Conservation (phyloP, 2,888 invertebrate species). For the Falcaria lacertinaria region DNA sequence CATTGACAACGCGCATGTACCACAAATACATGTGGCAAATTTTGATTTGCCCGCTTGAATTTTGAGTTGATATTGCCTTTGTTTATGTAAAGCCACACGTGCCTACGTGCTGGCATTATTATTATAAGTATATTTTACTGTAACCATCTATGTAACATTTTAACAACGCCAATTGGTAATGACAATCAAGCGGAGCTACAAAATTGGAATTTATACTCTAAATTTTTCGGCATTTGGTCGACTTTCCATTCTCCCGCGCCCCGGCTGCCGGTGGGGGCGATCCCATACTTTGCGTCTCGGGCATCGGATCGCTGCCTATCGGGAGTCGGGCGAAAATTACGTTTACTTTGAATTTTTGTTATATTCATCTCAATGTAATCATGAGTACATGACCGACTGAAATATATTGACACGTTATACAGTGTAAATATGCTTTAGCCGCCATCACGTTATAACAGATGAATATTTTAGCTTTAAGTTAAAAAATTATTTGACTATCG, state of each 20-base stretch:
- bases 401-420: too few relatives aligned
- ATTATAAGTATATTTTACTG: conserved; percentile 16
- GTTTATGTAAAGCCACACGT: conserved; percentile 48
- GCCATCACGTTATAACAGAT: conserved; percentile 10
- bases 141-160: conserved; percentile 27
- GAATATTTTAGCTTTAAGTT: conserved; percentile 3
- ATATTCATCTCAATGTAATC: neutral
- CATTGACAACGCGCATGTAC: conserved; percentile 92
- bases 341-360: conserved; percentile 1
- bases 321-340: conserved; percentile 18
- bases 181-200: conserved; percentile 70
- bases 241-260: conserved; percentile 42
- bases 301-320: conserved; percentile 25
- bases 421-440: too few relatives aligned
- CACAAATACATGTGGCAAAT: conserved; percentile 96
- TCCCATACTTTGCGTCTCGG: conserved; percentile 6
- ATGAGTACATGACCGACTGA: too few relatives aligned
- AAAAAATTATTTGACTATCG: neutral
- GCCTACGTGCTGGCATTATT: conserved; percentile 31
- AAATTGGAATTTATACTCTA: conserved; percentile 60
- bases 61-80: conserved; percentile 59
- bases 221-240: conserved; percentile 45
- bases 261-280: conserved; percentile 28
- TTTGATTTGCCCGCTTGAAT: conserved; percentile 77
- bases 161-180: conserved; percentile 62